Percentiles rank a stretch among this genome's conserved stretches.
phyloP scores from a whole-genome alignment of 2,888 invertebrate genomes.

The Microctonus hyperodae region DNA sequence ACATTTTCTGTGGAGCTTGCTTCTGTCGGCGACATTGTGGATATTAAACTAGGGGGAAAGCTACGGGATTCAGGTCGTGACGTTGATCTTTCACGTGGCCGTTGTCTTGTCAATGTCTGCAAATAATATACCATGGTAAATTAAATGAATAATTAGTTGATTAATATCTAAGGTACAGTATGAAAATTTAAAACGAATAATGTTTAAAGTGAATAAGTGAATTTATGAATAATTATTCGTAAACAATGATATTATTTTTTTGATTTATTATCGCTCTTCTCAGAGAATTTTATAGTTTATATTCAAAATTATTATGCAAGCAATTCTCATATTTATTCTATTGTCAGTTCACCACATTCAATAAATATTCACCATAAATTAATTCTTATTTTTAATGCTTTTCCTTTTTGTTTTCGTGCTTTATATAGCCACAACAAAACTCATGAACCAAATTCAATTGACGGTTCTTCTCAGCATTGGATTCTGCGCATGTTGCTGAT shows the following conservation, averaged over 20 bases:
- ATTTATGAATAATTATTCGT: too few species aligned
- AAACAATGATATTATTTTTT: neutral
- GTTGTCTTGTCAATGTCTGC: slow-evolving; percentile 70
- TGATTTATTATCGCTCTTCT: neutral
- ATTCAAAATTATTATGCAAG: slow-evolving; percentile 68
- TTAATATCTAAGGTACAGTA: too few species aligned
- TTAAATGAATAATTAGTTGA: too few species aligned
- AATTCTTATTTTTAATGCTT: too few species aligned
- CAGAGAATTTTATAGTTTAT: neutral
- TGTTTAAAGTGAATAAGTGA: too few species aligned
- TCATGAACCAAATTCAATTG: slow-evolving; percentile 5
- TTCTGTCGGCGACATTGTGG: slow-evolving; percentile 43
- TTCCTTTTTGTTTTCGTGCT: neutral
- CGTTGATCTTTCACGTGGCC: slow-evolving; percentile 68
- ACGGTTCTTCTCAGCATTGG: neutral
- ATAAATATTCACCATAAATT: neutral
- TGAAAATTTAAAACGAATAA: too few species aligned
- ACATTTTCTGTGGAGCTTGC: slow-evolving; percentile 24
- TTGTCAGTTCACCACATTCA: neutral
- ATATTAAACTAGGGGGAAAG: slow-evolving; percentile 67
- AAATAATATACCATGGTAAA: slow-evolving; percentile 29
- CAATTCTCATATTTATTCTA: slow-evolving; percentile 61
- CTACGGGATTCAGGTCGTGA: slow-evolving; percentile 76
- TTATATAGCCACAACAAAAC: neutral
- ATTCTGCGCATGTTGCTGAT: neutral